A percentile compares a stretch with the other conserved stretches of the same genome.
phyloP scores from a whole-genome alignment of 2,113 vertebrate genomes.

The Baryphthengus martii region DNA sequence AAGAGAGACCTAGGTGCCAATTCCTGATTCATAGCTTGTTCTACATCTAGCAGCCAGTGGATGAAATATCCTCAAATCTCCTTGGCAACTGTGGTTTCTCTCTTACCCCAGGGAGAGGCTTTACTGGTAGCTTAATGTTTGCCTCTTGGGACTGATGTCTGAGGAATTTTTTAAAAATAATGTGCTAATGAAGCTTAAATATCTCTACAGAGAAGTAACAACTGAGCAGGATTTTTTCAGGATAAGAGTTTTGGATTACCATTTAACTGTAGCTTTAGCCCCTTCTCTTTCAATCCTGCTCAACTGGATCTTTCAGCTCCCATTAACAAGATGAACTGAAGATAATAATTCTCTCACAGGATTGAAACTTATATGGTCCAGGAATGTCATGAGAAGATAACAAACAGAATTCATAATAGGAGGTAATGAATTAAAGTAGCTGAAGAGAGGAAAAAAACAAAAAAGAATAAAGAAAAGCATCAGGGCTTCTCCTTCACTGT shows the following conservation, averaged over 20 bases:
- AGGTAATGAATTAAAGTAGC: neutral
- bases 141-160: neutral
- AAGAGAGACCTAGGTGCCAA: neutral
- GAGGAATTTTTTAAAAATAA: neutral
- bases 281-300: neutral
- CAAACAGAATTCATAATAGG: neutral
- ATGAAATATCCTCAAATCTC: neutral
- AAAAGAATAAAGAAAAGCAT: neutral
- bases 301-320: neutral
- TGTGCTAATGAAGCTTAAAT: neutral
- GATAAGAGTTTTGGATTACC: neutral
- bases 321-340: neutral
- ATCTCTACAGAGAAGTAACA: neutral
- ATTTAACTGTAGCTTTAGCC: neutral
- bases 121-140: neutral
- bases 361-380: neutral
- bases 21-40: neutral
- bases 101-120: neutral
- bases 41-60: neutral
- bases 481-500: neutral
- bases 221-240: neutral
- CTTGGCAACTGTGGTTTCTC: neutral
- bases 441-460: neutral
- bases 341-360: neutral
- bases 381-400: neutral